A percentile compares a stretch with the other conserved stretches of the same genome.
Conservation (phyloP, 2,113 vertebrate species). For the Platichthys flesus region DNA sequence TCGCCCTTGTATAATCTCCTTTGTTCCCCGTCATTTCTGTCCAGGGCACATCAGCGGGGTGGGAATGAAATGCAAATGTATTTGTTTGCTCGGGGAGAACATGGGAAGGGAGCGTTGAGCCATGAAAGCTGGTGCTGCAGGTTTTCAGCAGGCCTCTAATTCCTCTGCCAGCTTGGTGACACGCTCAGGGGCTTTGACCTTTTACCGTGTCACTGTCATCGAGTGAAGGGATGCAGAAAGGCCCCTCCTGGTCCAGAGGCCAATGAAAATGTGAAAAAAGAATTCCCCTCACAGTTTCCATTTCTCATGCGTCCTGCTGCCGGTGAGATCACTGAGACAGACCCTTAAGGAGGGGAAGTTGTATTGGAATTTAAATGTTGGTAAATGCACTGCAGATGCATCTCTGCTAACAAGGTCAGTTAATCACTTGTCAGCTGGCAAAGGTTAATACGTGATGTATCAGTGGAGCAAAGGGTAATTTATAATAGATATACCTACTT, state of each 20-base stretch:
- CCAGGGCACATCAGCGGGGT: constrained; percentile 41
- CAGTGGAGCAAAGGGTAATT: constrained; percentile 73
- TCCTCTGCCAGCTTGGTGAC: constrained; percentile 43
- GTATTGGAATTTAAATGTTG: constrained; percentile 46
- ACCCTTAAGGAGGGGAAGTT: constrained; percentile 17
- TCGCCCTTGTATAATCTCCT: constrained; percentile 37
- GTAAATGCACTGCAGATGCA: constrained; percentile 58
- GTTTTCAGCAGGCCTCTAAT: constrained; percentile 58
- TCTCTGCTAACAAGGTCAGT: constrained; percentile 68
- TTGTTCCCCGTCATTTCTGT: constrained; percentile 42
- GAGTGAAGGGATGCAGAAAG: constrained; percentile 46
- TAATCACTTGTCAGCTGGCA: constrained; percentile 73
- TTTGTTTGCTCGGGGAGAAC: constrained; percentile 63
- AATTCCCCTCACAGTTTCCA: constrained; percentile 23
- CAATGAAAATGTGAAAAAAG: constrained; percentile 21
- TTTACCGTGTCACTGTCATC: constrained; percentile 54
- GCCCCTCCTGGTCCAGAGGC: constrained; percentile 14
- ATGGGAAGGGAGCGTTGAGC: constrained; percentile 45
- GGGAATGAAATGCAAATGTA: constrained; percentile 67
- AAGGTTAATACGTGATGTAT: constrained; percentile 78
- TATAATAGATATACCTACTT: constrained; percentile 71
- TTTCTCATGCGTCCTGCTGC: constrained; percentile 20
- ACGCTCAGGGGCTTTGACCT: constrained; percentile 68
- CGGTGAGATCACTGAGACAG: constrained; percentile 3
- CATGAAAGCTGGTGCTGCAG: constrained; percentile 57